Conservation (phyloP, 1,140 invertebrate genomes). For the Pogonognathellus flavescens region DNA sequence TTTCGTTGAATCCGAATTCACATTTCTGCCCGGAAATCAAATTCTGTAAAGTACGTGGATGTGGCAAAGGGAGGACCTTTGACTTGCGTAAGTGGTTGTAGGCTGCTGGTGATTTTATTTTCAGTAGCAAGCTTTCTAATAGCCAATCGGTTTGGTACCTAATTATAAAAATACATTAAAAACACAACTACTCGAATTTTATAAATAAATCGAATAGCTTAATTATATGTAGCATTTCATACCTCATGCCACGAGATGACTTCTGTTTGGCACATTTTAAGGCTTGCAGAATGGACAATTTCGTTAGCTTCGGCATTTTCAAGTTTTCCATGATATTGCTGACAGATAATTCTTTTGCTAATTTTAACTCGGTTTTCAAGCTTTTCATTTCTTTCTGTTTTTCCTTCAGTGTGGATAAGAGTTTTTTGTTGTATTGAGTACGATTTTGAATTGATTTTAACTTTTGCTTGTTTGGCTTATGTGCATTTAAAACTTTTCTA, state of each 20-base stretch:
- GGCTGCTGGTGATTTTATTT: not conserved
- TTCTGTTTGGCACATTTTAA: not conserved
- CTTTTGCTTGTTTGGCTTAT: not conserved
- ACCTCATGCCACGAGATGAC: not conserved
- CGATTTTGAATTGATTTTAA: not conserved
- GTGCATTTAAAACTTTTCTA: not conserved
- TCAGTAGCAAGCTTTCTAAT: not conserved
- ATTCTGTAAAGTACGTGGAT: not conserved
- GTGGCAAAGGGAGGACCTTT: not conserved
- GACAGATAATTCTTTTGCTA: too few relatives aligned
- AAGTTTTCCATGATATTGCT: not conserved
- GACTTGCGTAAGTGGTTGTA: not conserved
- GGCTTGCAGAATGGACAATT: not conserved
- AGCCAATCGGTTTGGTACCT: not conserved
- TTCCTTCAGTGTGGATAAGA: too few relatives aligned
- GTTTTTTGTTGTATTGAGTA: not conserved
- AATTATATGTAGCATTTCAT: not conserved
- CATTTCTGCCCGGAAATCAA: not conserved
- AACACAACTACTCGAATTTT: not conserved
- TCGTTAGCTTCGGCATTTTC: not conserved
- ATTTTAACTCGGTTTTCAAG: too few relatives aligned
- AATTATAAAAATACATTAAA: not conserved
- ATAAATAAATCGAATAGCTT: not conserved
- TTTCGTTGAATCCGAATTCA: not conserved
- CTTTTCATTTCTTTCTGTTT: too few relatives aligned